These are phyloP conservation scores for Paralvinella palmiformis DNA, from an alignment of 1,140 invertebrate species.

Conservation along the genomic window DNA sequence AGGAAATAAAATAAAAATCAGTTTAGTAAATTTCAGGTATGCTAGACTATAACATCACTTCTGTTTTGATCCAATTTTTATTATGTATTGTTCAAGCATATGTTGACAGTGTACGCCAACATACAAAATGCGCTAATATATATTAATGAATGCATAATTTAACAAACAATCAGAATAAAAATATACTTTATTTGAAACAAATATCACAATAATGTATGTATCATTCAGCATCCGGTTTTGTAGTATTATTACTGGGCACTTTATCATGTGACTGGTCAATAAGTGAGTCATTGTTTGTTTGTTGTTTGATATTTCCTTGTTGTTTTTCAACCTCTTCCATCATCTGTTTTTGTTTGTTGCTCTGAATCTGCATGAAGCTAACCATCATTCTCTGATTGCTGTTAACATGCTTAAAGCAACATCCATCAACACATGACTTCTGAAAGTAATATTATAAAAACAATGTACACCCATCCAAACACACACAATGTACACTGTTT, in stretches of 20 bases:
- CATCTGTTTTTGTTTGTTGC: conserved; percentile 14
- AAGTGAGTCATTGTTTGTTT: too few relatives aligned
- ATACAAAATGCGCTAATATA: not conserved
- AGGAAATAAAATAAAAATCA: too few relatives aligned
- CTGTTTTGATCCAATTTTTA: not conserved
- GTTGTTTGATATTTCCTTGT: not conserved
- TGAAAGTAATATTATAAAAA: not conserved
- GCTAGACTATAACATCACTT: too few relatives aligned
- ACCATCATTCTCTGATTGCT: conserved; percentile 10
- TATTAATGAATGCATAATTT: not conserved
- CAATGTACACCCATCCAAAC: too few relatives aligned
- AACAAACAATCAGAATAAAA: not conserved
- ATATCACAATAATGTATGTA: not conserved
- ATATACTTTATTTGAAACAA: not conserved
- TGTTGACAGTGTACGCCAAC: not conserved
- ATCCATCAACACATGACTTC: conserved; percentile 4
- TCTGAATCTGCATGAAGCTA: conserved; percentile 15
- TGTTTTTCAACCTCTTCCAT: conserved; percentile 6
- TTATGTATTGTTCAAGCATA: not conserved
- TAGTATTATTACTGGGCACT: not conserved
- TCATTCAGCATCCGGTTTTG: not conserved
- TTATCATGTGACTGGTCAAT: not conserved
- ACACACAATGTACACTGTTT: too few relatives aligned
- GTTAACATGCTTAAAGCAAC: conserved; percentile 7
- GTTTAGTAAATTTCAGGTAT: too few relatives aligned